phyloP scores from a whole-genome alignment of 2,113 vertebrate genomes.

The Cyprinodon brontotheroides region DNA sequence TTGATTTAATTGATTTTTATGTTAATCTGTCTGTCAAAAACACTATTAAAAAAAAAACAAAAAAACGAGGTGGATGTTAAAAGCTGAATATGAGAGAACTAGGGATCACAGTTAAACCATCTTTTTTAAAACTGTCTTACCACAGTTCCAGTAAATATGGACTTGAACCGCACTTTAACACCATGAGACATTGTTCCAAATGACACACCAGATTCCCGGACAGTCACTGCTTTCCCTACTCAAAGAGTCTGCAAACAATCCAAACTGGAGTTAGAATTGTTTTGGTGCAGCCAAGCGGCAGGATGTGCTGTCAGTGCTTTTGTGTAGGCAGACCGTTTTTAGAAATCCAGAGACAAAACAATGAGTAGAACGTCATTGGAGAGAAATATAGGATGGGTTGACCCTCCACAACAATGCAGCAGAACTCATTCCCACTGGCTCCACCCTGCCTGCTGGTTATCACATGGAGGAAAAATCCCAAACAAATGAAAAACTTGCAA shows the following conservation, averaged over 20 bases:
- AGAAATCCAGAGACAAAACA: slow-evolving; percentile 74
- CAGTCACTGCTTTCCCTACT: neutral
- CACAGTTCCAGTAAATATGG: neutral
- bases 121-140: neutral
- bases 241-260: slow-evolving; percentile 35
- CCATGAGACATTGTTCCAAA: neutral
- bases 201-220: neutral
- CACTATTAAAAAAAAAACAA: no score
- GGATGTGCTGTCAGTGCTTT: slow-evolving; percentile 73
- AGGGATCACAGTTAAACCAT: neutral
- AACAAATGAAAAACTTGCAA: neutral
- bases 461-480: slow-evolving; percentile 4
- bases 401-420: slow-evolving; percentile 31
- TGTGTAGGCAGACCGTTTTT: slow-evolving; percentile 68
- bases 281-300: slow-evolving; percentile 54
- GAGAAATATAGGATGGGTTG: slow-evolving; percentile 50
- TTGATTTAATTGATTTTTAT: no score
- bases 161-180: neutral
- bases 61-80: neutral
- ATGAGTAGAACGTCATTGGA: slow-evolving; percentile 64
- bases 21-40: no score
- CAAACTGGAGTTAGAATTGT: slow-evolving; percentile 32
- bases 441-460: neutral
- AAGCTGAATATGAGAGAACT: neutral
- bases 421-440: slow-evolving; percentile 8